Percentiles rank a stretch among this genome's conserved stretches.
Evolutionary conservation across 2,888 invertebrate species (phyloP).

Genomic region (Protonemura montana): DNA sequence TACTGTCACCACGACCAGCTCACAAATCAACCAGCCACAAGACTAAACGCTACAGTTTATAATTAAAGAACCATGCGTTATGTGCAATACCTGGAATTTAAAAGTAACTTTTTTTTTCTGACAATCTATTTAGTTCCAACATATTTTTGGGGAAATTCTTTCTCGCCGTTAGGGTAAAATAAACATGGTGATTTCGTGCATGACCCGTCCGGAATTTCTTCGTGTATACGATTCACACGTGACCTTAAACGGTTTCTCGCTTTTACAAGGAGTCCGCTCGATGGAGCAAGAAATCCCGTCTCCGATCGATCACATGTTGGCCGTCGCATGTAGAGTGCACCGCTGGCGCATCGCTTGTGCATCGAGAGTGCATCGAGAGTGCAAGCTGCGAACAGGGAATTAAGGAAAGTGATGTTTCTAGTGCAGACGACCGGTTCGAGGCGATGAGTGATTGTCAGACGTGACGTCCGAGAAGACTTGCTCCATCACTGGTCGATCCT

Average conservation of each 20-base stretch:
- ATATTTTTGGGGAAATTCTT: not conserved
- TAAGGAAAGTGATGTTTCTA: not conserved
- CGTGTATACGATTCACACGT: not conserved
- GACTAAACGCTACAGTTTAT: not conserved
- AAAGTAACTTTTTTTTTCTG: not conserved
- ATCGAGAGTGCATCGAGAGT: not conserved
- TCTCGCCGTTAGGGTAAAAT: not conserved
- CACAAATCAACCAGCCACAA: not conserved
- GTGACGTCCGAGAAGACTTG: not conserved
- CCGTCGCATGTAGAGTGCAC: not conserved
- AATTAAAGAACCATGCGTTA: not conserved
- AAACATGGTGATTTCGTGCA: constrained; percentile 7
- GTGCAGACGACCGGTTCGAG: not conserved
- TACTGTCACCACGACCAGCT: not conserved
- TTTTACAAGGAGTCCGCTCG: not conserved
- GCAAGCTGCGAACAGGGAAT: not conserved
- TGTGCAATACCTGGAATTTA: not conserved
- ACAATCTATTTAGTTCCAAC: not conserved
- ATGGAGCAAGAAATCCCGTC: not conserved
- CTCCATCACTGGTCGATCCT: not conserved
- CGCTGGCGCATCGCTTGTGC: not conserved
- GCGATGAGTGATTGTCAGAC: not conserved
- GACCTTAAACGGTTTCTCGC: constrained; percentile 7
- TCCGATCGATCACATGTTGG: not conserved
- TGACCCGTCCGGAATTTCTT: not conserved